phyloP scores from a whole-genome alignment of 2,113 vertebrate species.

The Trematomus loennbergii region DNA sequence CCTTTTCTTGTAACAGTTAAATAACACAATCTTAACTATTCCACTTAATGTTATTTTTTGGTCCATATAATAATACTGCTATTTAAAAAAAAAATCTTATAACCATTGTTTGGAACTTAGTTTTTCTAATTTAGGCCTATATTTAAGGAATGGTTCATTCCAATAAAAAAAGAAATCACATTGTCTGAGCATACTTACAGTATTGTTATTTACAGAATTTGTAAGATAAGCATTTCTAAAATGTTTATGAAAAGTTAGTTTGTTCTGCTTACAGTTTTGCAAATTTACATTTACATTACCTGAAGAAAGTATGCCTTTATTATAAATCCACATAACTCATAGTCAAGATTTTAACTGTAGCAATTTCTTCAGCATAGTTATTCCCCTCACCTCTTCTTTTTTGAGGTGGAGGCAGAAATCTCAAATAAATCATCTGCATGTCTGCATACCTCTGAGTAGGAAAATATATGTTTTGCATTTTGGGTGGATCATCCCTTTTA shows the following conservation, averaged over 20 bases:
- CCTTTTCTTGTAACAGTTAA: neutral
- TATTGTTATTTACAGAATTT: neutral
- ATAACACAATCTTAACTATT: too few species aligned
- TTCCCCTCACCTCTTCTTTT: neutral
- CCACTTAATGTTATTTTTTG: too few species aligned
- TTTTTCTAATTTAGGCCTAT: neutral
- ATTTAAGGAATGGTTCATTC: neutral
- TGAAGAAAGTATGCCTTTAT: too few species aligned
- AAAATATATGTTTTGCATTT: constrained; percentile 51
- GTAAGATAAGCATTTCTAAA: neutral
- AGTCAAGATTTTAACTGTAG: too few species aligned
- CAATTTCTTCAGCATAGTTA: neutral
- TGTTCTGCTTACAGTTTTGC: too few species aligned
- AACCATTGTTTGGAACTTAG: too few species aligned
- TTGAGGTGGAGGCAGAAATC: neutral
- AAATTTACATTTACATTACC: neutral
- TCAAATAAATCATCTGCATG: constrained; percentile 36
- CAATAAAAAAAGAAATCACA: neutral
- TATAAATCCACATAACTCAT: too few species aligned
- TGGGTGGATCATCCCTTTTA: constrained; percentile 22
- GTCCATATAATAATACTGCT: neutral
- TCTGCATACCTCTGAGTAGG: neutral
- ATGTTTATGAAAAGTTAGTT: too few species aligned
- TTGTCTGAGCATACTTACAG: too few species aligned
- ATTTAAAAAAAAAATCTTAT: neutral